Evolutionary conservation across 2,797 vertebrate genomes (phyloP).

Genomic region (Poecilia wingei): DNA sequence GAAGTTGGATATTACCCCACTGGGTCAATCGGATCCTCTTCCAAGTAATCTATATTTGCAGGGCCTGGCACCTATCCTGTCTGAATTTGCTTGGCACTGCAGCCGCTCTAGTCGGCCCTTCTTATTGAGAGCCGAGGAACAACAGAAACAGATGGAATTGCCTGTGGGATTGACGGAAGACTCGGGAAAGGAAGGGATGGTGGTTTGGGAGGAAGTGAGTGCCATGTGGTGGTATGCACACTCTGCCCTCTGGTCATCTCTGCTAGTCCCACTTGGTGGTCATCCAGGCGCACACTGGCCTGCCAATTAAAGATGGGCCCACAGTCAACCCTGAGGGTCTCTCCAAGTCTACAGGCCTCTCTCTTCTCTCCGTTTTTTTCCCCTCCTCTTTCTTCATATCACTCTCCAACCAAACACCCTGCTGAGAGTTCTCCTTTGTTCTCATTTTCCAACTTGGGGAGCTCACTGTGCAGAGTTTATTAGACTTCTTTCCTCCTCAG

Average conservation of each 20-base stretch:
- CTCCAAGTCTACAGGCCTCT: conserved; percentile 49
- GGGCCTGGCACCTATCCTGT: conserved; percentile 68
- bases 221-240: conserved; percentile 78
- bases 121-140: conserved; percentile 74
- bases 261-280: conserved; percentile 74
- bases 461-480: conserved; percentile 40
- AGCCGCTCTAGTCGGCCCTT: conserved; percentile 44
- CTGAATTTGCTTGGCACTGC: conserved; percentile 57
- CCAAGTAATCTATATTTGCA: conserved; percentile 50
- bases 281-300: conserved; percentile 75
- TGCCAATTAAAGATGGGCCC: conserved; percentile 83
- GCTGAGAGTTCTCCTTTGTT: conserved; percentile 56
- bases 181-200: conserved; percentile 59
- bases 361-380: conserved; percentile 29
- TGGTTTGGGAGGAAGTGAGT: conserved; percentile 51
- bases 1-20: conserved; percentile 59
- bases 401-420: conserved; percentile 54
- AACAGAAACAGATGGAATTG: conserved; percentile 78
- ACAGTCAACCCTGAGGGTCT: conserved; percentile 72
- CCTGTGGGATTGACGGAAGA: conserved; percentile 77
- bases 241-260: conserved; percentile 74
- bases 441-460: conserved; percentile 50
- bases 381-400: conserved; percentile 33
- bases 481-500: conserved; percentile 30
- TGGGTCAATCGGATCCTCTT: conserved; percentile 63